A percentile compares a stretch with the other conserved stretches of the same genome.
These are phyloP conservation scores for Conus ventricosus DNA, from an alignment of 1,140 invertebrate genomes.

Conservation along the genomic window DNA sequence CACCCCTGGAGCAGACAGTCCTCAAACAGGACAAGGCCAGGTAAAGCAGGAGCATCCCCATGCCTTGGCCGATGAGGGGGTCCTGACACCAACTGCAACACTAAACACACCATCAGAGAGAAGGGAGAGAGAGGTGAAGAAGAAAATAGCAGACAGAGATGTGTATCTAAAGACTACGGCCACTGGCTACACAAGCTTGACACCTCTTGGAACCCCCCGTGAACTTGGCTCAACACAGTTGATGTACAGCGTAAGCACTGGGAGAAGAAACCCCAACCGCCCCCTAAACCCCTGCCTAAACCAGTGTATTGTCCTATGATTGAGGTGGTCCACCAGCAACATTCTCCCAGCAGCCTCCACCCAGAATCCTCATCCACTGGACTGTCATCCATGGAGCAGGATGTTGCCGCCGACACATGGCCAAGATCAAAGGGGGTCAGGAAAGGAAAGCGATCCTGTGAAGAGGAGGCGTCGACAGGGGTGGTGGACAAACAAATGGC, in stretches of 20 bases:
- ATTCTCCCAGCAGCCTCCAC: background rate
- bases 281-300: background rate
- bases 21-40: background rate
- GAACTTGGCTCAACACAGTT: background rate
- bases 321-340: background rate
- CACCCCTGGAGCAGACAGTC: background rate
- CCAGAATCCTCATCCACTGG: no score
- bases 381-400: background rate
- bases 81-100: background rate
- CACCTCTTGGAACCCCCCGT: background rate
- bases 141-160: background rate
- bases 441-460: background rate
- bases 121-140: background rate
- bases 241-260: background rate
- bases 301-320: background rate
- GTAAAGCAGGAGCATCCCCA: background rate
- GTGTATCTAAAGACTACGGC: background rate
- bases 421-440: background rate
- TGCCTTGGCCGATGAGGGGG: background rate
- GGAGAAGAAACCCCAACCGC: background rate
- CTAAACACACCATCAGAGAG: background rate
- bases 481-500: background rate
- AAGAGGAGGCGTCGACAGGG: background rate
- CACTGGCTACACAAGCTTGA: background rate
- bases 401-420: background rate